These are phyloP conservation scores for Pterocles gutturalis DNA, from an alignment of 2,113 vertebrate species.

Conservation along the genomic window DNA sequence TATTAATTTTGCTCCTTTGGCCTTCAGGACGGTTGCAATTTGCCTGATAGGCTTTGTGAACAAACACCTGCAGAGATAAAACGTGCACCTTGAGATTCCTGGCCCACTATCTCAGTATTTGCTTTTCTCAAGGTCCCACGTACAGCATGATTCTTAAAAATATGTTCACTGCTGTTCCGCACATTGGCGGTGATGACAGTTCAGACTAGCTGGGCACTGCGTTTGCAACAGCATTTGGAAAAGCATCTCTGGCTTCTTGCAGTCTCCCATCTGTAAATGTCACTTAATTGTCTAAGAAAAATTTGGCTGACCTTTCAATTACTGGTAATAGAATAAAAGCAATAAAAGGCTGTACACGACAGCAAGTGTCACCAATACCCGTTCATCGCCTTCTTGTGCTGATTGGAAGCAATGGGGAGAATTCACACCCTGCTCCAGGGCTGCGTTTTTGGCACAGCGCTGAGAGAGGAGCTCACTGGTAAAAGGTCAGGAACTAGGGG, in stretches of 20 bases:
- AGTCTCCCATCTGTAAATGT: conserved; percentile 24
- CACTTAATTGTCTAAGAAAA: conserved; percentile 59
- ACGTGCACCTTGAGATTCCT: neutral
- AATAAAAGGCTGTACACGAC: neutral
- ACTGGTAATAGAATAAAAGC: conserved; percentile 49
- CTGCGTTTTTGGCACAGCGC: neutral
- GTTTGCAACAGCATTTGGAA: neutral
- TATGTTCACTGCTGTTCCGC: neutral
- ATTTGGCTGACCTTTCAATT: conserved; percentile 65
- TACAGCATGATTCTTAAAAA: neutral
- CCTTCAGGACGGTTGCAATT: neutral
- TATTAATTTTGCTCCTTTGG: neutral
- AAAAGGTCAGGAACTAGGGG: neutral
- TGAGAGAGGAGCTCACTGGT: neutral
- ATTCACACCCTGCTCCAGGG: neutral
- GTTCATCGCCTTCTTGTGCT: neutral
- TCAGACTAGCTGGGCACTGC: neutral
- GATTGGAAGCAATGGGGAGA: neutral
- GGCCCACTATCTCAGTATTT: neutral
- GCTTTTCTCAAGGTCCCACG: neutral
- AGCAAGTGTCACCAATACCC: neutral
- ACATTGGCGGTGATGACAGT: neutral
- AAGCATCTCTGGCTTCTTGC: conserved; percentile 8
- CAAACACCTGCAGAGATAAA: neutral
- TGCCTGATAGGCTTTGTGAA: neutral